Percentiles rank a stretch among this genome's conserved stretches.
Conservation (phyloP, 2,113 vertebrate genomes). For the Chrysochloris asiatica region DNA sequence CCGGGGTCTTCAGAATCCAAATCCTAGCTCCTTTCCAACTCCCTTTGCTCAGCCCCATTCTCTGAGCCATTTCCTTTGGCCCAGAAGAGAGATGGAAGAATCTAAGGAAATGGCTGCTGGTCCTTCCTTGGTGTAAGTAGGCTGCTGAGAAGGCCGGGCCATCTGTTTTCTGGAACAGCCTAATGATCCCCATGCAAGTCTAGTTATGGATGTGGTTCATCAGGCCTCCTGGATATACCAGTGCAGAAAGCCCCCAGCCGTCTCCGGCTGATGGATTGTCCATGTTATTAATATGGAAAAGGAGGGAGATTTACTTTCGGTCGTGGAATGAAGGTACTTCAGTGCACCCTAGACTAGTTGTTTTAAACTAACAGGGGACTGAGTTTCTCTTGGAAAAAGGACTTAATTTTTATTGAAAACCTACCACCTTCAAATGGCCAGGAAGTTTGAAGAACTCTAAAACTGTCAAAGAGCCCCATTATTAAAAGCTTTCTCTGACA, state of each 20-base stretch:
- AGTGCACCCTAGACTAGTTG: slow-evolving; percentile 82
- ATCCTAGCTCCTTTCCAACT: background rate
- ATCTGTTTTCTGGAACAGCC: slow-evolving; percentile 87
- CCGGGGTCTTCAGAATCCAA: background rate
- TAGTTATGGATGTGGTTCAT: slow-evolving; percentile 88
- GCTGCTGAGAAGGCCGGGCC: slow-evolving; percentile 82
- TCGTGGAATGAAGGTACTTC: slow-evolving; percentile 86
- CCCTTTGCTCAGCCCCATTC: background rate
- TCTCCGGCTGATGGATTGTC: slow-evolving; percentile 88
- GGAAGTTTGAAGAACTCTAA: slow-evolving; percentile 86
- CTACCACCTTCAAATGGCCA: slow-evolving; percentile 87
- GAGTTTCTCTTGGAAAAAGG: slow-evolving; percentile 85
- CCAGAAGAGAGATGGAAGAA: slow-evolving; percentile 45
- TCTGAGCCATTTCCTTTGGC: background rate
- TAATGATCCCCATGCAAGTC: slow-evolving; percentile 90
- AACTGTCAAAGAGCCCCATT: slow-evolving; percentile 87
- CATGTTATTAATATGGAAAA: slow-evolving; percentile 88
- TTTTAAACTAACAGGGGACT: slow-evolving; percentile 85
- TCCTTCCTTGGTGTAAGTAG: slow-evolving; percentile 83
- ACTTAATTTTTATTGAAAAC: slow-evolving; percentile 90
- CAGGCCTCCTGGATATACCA: slow-evolving; percentile 87
- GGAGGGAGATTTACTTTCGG: slow-evolving; percentile 88
- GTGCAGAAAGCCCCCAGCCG: slow-evolving; percentile 82
- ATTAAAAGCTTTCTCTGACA: slow-evolving; percentile 89
- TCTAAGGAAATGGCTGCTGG: slow-evolving; percentile 81